Base-by-base conservation (phyloP, 37 sponge, comb jelly and placozoan species). In the Axinella damicornis region DNA sequence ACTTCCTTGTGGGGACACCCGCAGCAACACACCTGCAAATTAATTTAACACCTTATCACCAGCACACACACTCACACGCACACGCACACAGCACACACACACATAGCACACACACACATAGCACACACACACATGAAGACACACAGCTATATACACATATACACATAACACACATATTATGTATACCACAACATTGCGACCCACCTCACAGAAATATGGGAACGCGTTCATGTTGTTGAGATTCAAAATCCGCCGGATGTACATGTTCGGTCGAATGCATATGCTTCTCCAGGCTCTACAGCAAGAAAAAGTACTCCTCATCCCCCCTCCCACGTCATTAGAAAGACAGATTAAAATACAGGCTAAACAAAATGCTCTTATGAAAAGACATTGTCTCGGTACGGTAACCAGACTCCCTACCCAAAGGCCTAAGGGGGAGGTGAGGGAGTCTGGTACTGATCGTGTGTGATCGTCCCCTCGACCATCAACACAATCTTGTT, bases 1-100 rank as follows among this genome's bases (percentile, higher is more conserved):
- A 79, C 38, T 0, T 33, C 53, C 30, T 79, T 68, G 39, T 19
- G 30, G 20, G 65, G n/a, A 25, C 68, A 79, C 55, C 28, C 24
- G 12, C 21, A 37, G 19, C 16, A 60, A 85, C 78, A 85, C 17
- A 66, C 71, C 67, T 77, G 55, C 9, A 46, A 46, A 46, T 9
- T 9, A 46, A 4, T n/a, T n/a, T n/a, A n/a, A n/a, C n/a, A n/a
- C n/a, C n/a, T n/a, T n/a, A n/a, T n/a, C n/a, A n/a, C n/a, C n/a
- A n/a, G n/a, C n/a, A 76, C 61, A 76, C 77, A 54, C 60, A 76
- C n/a, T n/a, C 28, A 63, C 76, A 74, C 55, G n/a, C n/a, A n/a
- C n/a, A n/a, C n/a, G 13, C 76, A 74, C 54, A 46, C 55, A 30
- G n/a, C n/a, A n/a, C n/a, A 56, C 15, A 56, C 57, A 18, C 57